A percentile compares a stretch with the other conserved stretches of the same genome.
These are phyloP conservation scores for Nipponia nippon DNA, from an alignment of 2,113 vertebrate genomes.

Conservation along the genomic window DNA sequence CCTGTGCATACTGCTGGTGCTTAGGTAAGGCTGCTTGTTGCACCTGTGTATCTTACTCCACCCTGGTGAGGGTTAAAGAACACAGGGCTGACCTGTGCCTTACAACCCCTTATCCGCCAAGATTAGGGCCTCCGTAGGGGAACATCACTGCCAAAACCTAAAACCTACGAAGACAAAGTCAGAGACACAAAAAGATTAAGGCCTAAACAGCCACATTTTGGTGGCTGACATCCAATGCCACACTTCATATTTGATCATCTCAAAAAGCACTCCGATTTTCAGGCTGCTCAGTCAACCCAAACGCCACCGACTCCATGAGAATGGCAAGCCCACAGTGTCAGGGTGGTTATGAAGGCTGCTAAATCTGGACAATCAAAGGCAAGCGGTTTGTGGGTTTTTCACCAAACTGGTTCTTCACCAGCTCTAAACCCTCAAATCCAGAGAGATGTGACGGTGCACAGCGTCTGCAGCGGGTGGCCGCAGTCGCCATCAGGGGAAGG, in stretches of 20 bases:
- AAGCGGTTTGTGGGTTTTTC: not conserved
- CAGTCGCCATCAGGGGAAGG: not conserved
- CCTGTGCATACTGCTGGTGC: accelerated
- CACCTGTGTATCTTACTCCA: not conserved
- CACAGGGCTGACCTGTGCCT: not conserved
- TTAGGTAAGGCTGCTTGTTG: not conserved
- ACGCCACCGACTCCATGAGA: accelerated
- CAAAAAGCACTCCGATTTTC: not conserved
- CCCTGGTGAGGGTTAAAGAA: slow-evolving; percentile 7
- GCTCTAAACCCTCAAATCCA: not conserved
- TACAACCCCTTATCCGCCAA: not conserved
- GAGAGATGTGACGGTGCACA: not conserved
- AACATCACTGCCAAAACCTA: not conserved
- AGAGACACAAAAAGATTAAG: not conserved
- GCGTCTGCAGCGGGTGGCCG: not conserved
- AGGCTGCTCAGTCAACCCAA: not conserved
- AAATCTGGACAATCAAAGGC: not conserved
- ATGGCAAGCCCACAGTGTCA: not conserved
- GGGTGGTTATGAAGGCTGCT: not conserved
- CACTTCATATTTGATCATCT: not conserved
- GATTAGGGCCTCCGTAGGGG: not conserved
- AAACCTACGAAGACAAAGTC: not conserved
- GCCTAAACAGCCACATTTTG: not conserved
- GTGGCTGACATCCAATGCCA: not conserved
- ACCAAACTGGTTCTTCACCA: not conserved